Evolutionary conservation across 2,888 invertebrate species (phyloP).

Genomic region (Cryptosula pallasiana): DNA sequence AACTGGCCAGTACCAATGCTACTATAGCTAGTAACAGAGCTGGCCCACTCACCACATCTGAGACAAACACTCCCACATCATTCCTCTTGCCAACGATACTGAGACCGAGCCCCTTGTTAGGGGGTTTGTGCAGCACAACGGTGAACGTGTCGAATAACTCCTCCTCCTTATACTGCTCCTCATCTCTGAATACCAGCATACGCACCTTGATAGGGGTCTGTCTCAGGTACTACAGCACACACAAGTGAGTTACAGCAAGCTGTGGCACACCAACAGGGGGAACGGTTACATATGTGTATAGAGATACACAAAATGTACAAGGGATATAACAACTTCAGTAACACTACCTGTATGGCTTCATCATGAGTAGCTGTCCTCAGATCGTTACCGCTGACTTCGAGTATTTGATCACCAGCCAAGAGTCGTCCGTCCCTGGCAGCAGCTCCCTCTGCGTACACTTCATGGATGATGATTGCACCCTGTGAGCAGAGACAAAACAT

Average conservation of each 20-base stretch:
- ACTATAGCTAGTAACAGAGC: too few relatives aligned
- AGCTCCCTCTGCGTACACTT: slow-evolving; percentile 85
- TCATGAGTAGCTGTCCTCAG: slow-evolving; percentile 75
- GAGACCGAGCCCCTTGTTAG: slow-evolving; percentile 69
- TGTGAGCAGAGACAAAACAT: too few relatives aligned
- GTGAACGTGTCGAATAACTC: slow-evolving; percentile 61
- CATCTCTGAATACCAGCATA: slow-evolving; percentile 71
- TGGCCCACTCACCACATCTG: slow-evolving; percentile 75
- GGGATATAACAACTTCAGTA: too few relatives aligned
- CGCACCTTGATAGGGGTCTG: slow-evolving; percentile 75
- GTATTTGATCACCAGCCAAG: slow-evolving; percentile 84
- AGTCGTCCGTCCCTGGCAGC: slow-evolving; percentile 85
- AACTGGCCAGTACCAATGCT: too few relatives aligned
- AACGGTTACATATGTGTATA: too few relatives aligned
- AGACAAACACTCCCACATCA: slow-evolving; percentile 78
- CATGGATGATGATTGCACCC: slow-evolving; percentile 86
- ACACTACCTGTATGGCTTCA: slow-evolving; percentile 70
- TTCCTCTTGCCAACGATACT: slow-evolving; percentile 71
- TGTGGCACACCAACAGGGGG: too few relatives aligned
- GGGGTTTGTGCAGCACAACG: slow-evolving; percentile 78
- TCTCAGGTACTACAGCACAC: slow-evolving; percentile 60
- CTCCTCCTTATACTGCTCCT: slow-evolving; percentile 56
- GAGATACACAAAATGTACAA: too few relatives aligned
- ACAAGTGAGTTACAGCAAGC: too few relatives aligned
- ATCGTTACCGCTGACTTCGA: slow-evolving; percentile 76